Evolutionary conservation across 1,140 invertebrate species (phyloP).

Genomic region (Pseudomyrmex concolor): DNA sequence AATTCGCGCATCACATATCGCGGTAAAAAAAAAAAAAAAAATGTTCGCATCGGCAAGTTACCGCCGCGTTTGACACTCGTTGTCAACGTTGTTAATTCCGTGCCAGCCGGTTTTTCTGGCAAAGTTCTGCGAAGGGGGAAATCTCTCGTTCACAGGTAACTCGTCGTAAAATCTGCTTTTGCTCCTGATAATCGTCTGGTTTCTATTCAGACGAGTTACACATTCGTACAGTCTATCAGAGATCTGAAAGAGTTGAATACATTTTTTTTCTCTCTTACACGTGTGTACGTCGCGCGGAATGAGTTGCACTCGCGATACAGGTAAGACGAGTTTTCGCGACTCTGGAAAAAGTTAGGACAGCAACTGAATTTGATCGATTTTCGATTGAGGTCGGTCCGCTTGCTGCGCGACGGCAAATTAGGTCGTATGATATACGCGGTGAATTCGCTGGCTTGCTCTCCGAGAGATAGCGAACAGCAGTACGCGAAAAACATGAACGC

Average conservation of each 20-base stretch:
- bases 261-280: not conserved
- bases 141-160: slow-evolving; percentile 27
- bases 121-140: slow-evolving; percentile 8
- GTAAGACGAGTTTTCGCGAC: slow-evolving; percentile 37
- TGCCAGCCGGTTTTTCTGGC: not conserved
- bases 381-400: slow-evolving; percentile 54
- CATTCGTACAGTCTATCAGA: not conserved
- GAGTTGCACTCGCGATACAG: not conserved
- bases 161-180: slow-evolving; percentile 24
- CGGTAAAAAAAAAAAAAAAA: slow-evolving; percentile 25
- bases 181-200: slow-evolving; percentile 9
- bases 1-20: slow-evolving; percentile 53
- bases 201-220: slow-evolving; percentile 23
- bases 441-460: slow-evolving; percentile 26
- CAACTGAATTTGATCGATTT: slow-evolving; percentile 57
- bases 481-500: slow-evolving; percentile 14
- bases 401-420: slow-evolving; percentile 52
- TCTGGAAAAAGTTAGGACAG: slow-evolving; percentile 48
- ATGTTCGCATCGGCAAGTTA: slow-evolving; percentile 25
- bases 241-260: not conserved
- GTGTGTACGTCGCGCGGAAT: not conserved
- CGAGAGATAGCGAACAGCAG: slow-evolving; percentile 18
- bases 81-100: slow-evolving; percentile 45
- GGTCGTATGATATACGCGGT: slow-evolving; percentile 53
- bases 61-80: slow-evolving; percentile 39